phyloP scores from a whole-genome alignment of 2,113 vertebrate genomes.

The Lutjanus erythropterus region DNA sequence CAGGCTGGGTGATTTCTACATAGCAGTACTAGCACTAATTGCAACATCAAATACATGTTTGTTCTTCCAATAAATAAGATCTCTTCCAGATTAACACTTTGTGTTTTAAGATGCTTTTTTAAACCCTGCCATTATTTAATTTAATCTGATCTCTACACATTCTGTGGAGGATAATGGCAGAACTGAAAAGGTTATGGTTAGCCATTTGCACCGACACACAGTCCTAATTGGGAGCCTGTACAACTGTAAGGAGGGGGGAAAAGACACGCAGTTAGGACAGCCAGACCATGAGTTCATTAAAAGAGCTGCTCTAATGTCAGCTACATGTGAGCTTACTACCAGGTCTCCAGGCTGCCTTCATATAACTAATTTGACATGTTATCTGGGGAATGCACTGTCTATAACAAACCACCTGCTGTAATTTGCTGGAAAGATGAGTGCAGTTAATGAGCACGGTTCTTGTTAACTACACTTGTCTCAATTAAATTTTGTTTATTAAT shows the following conservation, averaged over 20 bases:
- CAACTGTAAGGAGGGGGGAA: not conserved
- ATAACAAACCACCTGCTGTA: not conserved
- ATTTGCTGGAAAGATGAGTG: not conserved
- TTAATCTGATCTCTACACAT: not conserved
- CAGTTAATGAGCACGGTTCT: slow-evolving; percentile 1
- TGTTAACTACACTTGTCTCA: not conserved
- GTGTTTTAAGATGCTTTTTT: not conserved
- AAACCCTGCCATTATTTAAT: not conserved
- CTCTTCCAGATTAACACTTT: not conserved
- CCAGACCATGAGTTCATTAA: slow-evolving; percentile 12
- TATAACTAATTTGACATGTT: slow-evolving; percentile 11
- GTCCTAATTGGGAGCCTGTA: slow-evolving; percentile 6
- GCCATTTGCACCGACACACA: not conserved
- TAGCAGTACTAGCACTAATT: not conserved
- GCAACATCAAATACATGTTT: not conserved
- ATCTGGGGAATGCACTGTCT: not conserved
- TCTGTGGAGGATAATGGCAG: not conserved
- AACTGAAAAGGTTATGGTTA: not conserved
- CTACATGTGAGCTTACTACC: slow-evolving; percentile 2
- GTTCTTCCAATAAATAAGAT: not conserved
- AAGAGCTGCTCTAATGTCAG: slow-evolving; percentile 18
- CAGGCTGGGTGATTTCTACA: not conserved
- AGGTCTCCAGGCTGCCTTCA: not conserved
- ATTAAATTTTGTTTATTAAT: slow-evolving; percentile 3
- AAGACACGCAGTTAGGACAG: not conserved